Base-by-base conservation (phyloP, 2,797 vertebrate genomes). In the Acrossocheilus wenchowensis region DNA sequence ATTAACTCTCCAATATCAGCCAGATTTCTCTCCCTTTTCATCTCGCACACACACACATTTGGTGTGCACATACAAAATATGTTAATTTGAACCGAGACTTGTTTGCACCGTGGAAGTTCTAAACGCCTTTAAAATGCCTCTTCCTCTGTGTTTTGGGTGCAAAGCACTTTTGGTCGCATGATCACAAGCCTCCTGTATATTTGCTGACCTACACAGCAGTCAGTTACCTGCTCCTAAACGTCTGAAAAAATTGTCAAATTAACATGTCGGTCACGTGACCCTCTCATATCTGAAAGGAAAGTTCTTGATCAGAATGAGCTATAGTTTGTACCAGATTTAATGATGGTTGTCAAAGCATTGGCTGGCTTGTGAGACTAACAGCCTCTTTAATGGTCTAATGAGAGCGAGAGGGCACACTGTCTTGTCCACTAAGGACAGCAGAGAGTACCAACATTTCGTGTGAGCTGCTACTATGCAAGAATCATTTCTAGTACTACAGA, bases 1-100 rank as follows among this genome's bases (percentile, higher is more conserved):
- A 90, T 90, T 90, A 90, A 90, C 74, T 90, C 80, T 78, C 87
- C 85, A 87, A 88, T 89, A 89, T 85, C 77, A 82, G 84, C 86
- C 75, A 81, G 72, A 84, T 88, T 88, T 89, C 69, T 84, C 80
- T 87, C 54, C 78, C 41, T 69, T 74, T 88, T 81, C 60, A 57
- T 87, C 60, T 85, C 64, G 5, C 54, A 3, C 17, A 71, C 77
- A 60, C 21, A 30, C 39, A 21, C 62, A 39, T 60, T 60, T 77
- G 45, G 68, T 77, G 60, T 73, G 68, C 45, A 84, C 36, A 34
- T 23, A 34, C 48, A 66, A 75, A 77, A 68, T 41, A 62, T 77
- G 72, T 45, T 85, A 62, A 60, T 80, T 73, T 85, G 26, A 80
- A 80, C 15, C 19, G 41, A 72, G 39, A 80, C 41, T 80, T 85